phyloP scores from a whole-genome alignment of 2,888 invertebrate genomes.

The Erebia aethiops region DNA sequence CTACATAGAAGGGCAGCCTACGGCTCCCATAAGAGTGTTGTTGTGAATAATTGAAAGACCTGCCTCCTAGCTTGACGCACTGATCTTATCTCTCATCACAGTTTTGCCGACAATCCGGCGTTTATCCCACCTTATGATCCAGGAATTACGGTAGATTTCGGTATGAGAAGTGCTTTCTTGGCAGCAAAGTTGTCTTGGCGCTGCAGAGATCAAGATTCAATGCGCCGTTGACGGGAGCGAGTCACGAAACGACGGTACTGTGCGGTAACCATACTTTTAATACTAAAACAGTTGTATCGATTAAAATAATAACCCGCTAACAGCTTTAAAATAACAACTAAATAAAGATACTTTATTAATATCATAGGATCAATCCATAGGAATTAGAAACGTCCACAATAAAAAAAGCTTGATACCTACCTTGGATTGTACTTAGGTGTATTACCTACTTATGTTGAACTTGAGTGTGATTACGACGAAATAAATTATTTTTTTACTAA shows the following conservation, averaged over 20 bases:
- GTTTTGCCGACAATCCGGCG: background rate
- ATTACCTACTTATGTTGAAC: too few species aligned
- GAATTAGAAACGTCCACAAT: too few species aligned
- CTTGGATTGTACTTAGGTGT: too few species aligned
- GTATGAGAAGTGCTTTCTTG: constrained; percentile 5
- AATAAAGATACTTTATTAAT: too few species aligned
- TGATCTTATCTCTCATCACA: constrained; percentile 53
- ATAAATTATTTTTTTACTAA: too few species aligned
- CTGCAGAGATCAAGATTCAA: constrained; percentile 65
- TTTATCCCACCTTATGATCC: background rate
- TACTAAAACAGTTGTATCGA: background rate
- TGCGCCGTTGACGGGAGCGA: constrained; percentile 62
- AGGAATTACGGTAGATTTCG: constrained; percentile 31
- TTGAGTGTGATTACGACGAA: too few species aligned
- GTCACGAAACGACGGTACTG: constrained; percentile 63
- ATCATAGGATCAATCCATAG: too few species aligned
- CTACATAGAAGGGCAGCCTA: constrained; percentile 33
- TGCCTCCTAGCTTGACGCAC: constrained; percentile 54
- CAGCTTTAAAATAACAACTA: too few species aligned
- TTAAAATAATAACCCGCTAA: too few species aligned
- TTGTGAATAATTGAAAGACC: constrained; percentile 71
- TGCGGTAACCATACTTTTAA: constrained; percentile 45
- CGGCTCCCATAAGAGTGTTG: constrained; percentile 56
- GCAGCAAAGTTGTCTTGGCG: constrained; percentile 46
- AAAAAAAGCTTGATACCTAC: too few species aligned